Percentiles rank a stretch among this genome's conserved stretches.
Conservation (phyloP, 1,140 invertebrate species). For the Rhopalosiphum padi region DNA sequence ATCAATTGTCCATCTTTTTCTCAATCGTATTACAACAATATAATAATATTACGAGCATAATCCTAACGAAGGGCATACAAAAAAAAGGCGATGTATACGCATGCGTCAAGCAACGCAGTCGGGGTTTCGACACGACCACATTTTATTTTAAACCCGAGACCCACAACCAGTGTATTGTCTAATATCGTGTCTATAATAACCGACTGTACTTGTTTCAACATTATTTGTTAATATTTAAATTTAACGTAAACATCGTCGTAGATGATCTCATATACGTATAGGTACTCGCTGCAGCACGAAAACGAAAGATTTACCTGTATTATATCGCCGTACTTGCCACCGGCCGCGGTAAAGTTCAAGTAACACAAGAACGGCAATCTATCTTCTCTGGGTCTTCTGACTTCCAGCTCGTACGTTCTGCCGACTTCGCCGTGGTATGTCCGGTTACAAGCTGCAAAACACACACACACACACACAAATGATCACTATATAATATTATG, state of each 20-base stretch:
- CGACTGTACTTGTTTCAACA: neutral
- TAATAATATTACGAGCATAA: neutral
- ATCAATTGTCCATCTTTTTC: neutral
- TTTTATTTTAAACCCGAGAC: neutral
- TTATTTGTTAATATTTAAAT: neutral
- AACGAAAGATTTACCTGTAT: conserved; percentile 70
- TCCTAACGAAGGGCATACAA: neutral
- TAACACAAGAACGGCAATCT: conserved; percentile 79
- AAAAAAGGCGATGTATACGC: neutral
- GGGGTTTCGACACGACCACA: neutral
- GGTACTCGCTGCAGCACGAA: too few species aligned
- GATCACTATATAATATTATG: neutral
- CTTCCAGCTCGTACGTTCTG: conserved; percentile 78
- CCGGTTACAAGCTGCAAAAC: conserved; percentile 76
- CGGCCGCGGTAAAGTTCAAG: conserved; percentile 80
- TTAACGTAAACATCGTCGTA: too few species aligned
- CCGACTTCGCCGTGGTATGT: conserved; percentile 82
- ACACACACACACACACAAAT: conserved; percentile 33
- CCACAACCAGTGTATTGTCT: neutral
- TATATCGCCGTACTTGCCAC: conserved; percentile 75
- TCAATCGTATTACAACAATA: neutral
- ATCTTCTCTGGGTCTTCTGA: conserved; percentile 75
- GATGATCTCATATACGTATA: too few species aligned
- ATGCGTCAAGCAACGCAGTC: neutral
- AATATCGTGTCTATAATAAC: neutral